phyloP scores from a whole-genome alignment of 2,797 vertebrate species.

The Xyrichtys novacula region DNA sequence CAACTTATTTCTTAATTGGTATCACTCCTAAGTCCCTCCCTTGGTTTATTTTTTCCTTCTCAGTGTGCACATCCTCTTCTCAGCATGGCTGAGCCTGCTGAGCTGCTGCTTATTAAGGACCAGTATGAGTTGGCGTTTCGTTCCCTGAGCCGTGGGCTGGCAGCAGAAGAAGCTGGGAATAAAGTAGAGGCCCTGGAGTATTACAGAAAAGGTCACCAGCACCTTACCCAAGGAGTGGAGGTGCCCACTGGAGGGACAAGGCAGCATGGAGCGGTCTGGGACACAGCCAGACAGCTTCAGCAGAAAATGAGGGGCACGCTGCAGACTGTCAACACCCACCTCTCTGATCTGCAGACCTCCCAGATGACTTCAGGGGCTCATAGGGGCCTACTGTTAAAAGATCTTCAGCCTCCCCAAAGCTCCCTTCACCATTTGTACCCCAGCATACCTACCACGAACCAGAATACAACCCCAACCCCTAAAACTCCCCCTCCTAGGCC shows the following conservation, averaged over 20 bases:
- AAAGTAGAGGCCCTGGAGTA: conserved; percentile 83
- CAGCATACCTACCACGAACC: conserved; percentile 71
- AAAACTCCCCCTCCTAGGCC: conserved; percentile 45
- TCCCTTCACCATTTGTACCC: conserved; percentile 82
- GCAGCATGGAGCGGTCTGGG: conserved; percentile 83
- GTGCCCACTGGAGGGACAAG: conserved; percentile 78
- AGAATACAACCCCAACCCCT: conserved; percentile 44
- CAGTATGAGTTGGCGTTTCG: conserved; percentile 88
- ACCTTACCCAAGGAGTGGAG: conserved; percentile 87
- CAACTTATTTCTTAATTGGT: neutral
- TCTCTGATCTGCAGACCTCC: conserved; percentile 81
- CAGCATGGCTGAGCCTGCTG: conserved; percentile 77
- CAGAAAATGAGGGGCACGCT: conserved; percentile 90
- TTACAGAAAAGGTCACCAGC: conserved; percentile 86
- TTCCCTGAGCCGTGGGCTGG: conserved; percentile 87
- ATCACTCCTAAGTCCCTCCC: neutral
- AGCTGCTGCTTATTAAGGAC: conserved; percentile 88
- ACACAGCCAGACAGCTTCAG: conserved; percentile 89
- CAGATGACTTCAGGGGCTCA: conserved; percentile 18
- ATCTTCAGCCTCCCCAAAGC: conserved; percentile 54
- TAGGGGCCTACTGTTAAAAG: conserved; percentile 34
- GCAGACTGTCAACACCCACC: conserved; percentile 80
- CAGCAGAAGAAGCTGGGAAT: conserved; percentile 86
- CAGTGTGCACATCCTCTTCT: neutral
- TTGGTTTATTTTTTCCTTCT: neutral